Percentiles rank a stretch among this genome's conserved stretches.
phyloP scores from a whole-genome alignment of 2,113 vertebrate species.

The Thalassoma bifasciatum region DNA sequence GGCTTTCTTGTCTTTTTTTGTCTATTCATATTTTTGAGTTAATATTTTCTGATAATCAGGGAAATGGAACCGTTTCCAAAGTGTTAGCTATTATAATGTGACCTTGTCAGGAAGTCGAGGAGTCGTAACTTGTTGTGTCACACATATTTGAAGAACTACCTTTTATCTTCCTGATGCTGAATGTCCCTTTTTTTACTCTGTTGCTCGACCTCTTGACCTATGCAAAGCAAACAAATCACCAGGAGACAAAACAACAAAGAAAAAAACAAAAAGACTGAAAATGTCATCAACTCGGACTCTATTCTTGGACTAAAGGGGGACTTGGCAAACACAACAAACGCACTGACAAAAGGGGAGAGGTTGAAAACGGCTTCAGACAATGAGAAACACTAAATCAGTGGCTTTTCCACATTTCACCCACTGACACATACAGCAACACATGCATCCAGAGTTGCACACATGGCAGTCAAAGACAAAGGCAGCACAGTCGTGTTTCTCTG shows the following conservation, averaged over 20 bases:
- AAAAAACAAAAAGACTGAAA: conserved; percentile 65
- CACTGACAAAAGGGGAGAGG: conserved; percentile 71
- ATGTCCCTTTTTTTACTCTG: conserved; percentile 84
- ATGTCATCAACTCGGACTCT: conserved; percentile 75
- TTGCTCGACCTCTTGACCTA: conserved; percentile 81
- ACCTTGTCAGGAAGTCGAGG: conserved; percentile 81
- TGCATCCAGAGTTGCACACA: conserved; percentile 79
- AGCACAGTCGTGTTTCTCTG: conserved; percentile 87
- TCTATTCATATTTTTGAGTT: conserved; percentile 78
- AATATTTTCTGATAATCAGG: conserved; percentile 90
- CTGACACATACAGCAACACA: conserved; percentile 74
- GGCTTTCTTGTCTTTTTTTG: conserved; percentile 76
- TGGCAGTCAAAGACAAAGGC: conserved; percentile 71
- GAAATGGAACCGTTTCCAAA: conserved; percentile 93
- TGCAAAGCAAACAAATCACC: conserved; percentile 81
- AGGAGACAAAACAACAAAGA: conserved; percentile 67
- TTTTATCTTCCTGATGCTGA: conserved; percentile 89
- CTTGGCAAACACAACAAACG: conserved; percentile 74
- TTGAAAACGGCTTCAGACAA: conserved; percentile 70
- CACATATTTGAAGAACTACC: conserved; percentile 81
- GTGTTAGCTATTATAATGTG: conserved; percentile 80
- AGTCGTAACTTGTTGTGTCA: conserved; percentile 86
- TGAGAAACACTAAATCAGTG: conserved; percentile 76
- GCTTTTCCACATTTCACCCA: conserved; percentile 65
- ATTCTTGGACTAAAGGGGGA: conserved; percentile 74